phyloP scores from a whole-genome alignment of 2,113 vertebrate species.

The Melanerpes aurifrons region DNA sequence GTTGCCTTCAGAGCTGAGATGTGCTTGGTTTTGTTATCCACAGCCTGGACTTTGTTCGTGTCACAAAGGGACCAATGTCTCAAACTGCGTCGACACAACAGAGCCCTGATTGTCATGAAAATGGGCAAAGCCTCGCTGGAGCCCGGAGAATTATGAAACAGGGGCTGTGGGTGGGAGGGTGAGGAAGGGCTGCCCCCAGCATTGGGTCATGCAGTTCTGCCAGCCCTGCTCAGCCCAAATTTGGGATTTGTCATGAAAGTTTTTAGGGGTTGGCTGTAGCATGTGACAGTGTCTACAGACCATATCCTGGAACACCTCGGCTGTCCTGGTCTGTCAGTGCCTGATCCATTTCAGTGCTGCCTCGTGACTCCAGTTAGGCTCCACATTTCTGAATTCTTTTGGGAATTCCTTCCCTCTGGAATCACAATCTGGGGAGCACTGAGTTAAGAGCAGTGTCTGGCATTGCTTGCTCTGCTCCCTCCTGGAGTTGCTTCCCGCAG shows the following conservation, averaged over 20 bases:
- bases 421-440: not conserved
- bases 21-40: constrained; percentile 22
- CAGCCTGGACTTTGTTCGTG: constrained; percentile 46
- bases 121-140: constrained; percentile 11
- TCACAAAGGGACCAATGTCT: constrained; percentile 59
- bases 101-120: constrained; percentile 66
- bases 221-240: not conserved
- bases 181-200: not conserved
- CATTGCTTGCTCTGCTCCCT: not conserved
- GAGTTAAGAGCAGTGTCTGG: not conserved
- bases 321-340: not conserved
- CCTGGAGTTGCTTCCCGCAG: not conserved
- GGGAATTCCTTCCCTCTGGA: not conserved
- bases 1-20: not conserved
- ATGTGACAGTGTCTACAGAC: not conserved
- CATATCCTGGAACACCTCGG: not conserved
- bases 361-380: accelerated
- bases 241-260: not conserved
- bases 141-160: not conserved
- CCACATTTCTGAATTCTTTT: not conserved
- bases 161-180: not conserved
- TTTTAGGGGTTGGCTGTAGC: not conserved
- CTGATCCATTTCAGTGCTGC: accelerated
- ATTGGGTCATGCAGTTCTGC: not conserved
- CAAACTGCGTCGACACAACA: constrained; percentile 41